Base-by-base conservation (phyloP, 2,113 vertebrate species). In the Solenodon paradoxus region DNA sequence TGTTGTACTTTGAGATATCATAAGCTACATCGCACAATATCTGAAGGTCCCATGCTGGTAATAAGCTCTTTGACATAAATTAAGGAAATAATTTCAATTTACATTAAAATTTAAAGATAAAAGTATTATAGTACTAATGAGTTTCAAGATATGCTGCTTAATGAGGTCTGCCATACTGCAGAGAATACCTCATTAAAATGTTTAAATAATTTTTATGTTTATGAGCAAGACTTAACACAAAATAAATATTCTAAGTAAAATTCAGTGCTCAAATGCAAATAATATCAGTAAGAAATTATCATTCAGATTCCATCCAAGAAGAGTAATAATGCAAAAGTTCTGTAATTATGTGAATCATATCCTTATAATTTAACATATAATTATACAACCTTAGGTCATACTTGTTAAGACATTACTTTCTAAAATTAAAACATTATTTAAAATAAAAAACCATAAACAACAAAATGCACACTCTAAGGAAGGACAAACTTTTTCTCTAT, bases 1-100 rank as follows among this genome's bases (percentile, higher is more conserved):
- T 95, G 90, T 94, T 93, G 97, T 98, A 96, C 98, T 98, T 98
- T 96, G 96, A 51, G 63, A 92, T 72, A 82, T 91, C 59, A 77
- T 94, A 94, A 96, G 88, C 94, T 97, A 92, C 92, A 96, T 95
- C 90, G 95, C 82, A 96, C 42, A 91, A 5, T 94, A 92, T 83
- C 88, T 92, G 69, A 7, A 84, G 92, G 72, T 93, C 86, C 35
- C 92, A 87, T 51, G 66, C 81, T 94, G 87, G 49, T 57, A 96
- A 87, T 95, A 94, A 95, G 90, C 81, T 84, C 68, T 96, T 32
- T 64, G 93, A 96, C 69, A 97, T 92, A 93, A 95, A 94, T 93
- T 94, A 92, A 92, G 63, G 64, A 89, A 86, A 47, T 32, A 32
- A 71, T 51, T 92, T 87, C 28, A 78, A 97, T 94, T 93, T 95